Evolutionary conservation across 2,113 vertebrate genomes (phyloP), one percentile per base, ranked within the genome.

Genomic region (Tyto alba): DNA sequence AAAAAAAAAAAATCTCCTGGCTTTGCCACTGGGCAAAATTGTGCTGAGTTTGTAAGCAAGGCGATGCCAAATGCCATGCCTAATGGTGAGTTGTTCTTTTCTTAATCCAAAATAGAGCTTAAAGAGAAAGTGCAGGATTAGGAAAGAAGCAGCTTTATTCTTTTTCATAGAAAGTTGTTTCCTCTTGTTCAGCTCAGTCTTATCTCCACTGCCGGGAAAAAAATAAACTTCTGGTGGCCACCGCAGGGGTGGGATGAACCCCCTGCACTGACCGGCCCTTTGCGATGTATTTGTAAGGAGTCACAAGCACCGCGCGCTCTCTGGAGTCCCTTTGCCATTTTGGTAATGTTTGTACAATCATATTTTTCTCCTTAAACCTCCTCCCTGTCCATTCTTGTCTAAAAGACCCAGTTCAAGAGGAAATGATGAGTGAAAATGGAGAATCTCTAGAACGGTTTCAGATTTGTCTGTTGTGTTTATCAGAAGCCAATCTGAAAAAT

Each of bases 31-130:
- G 77, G 72, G 66, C 40, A 32, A 11, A 56, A 43, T 7, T 4
- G 71, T 14, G 68, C 4, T n/a, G 66, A 9, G 30, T 75, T 26
- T 59, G 81, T 71, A 92, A 92, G 53, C 71, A 85, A 83, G 82
- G 38, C 92, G 82, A 4, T 38, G 76, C 56, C 67, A 80, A 63
- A 81, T 62, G 76, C 60, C 40, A 19, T 30, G 38, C 83, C 60
- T 89, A 82, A 95, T 62, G 78, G 74, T 7, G 75, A 63, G 40
- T 41, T 85, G 57, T 64, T 56, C 21, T 88, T 94, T 30, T 66
- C 74, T 71, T 95, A 94, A 94, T 95, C 93, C 91, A 85, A 47
- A 91, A 87, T 55, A 84, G 92, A 55, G 84, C 89, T 96, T 96
- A 90, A 88, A 55, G 27, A 83, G 75, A 34, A 92, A 95, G 91